Evolutionary conservation across 1,140 invertebrate species (phyloP).

Genomic region (Rhyzopertha dominica): DNA sequence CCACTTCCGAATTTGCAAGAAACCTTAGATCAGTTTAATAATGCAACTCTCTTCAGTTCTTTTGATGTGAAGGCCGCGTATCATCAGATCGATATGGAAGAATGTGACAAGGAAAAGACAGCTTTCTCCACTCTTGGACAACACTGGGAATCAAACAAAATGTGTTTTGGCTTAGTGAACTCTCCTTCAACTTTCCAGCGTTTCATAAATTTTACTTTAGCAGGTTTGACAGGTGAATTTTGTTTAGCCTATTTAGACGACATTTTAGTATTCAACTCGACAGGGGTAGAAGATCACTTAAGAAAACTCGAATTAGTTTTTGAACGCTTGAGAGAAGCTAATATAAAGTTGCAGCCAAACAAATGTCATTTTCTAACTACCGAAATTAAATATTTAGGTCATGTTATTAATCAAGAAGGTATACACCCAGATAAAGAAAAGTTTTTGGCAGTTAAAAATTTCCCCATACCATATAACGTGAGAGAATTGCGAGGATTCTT

Average conservation of each 20-base stretch:
- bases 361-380: slow-evolving; percentile 15
- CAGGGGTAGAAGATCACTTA: slow-evolving; percentile 4
- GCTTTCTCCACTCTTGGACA: background rate
- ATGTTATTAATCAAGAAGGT: slow-evolving; percentile 14
- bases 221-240: slow-evolving; percentile 3
- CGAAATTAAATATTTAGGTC: slow-evolving; percentile 16
- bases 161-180: background rate
- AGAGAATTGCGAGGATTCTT: no score
- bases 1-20: slow-evolving; percentile 6
- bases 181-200: slow-evolving; percentile 11
- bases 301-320: background rate
- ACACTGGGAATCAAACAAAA: background rate
- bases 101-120: background rate
- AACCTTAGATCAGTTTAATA: no score
- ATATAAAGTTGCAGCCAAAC: slow-evolving; percentile 6
- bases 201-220: slow-evolving; percentile 9
- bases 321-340: no score
- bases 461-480: slow-evolving; percentile 11
- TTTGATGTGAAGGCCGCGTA: slow-evolving; percentile 9
- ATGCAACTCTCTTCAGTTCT: no score
- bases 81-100: background rate
- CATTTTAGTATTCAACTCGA: slow-evolving; percentile 10
- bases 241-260: slow-evolving; percentile 13
- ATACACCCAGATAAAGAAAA: slow-evolving; percentile 12
- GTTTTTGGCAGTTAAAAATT: slow-evolving; percentile 12